Conservation (phyloP, 2,113 vertebrate species). For the Hippocampus barbouri region DNA sequence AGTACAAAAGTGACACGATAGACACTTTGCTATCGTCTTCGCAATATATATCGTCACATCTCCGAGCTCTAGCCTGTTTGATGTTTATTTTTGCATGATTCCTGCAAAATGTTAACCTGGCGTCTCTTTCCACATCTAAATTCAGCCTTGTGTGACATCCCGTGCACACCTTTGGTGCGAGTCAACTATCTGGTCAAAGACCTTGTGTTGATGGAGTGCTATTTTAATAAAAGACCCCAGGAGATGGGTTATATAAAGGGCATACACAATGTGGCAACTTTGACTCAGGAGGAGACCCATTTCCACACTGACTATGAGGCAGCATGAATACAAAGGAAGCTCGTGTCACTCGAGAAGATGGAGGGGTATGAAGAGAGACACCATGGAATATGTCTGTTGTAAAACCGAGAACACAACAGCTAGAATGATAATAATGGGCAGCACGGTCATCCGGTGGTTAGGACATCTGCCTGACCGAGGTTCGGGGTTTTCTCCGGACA, state of each 20-base stretch:
- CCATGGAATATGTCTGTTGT: background rate
- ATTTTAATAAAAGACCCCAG: constrained; percentile 6
- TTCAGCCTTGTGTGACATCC: background rate
- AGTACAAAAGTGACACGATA: too few species aligned
- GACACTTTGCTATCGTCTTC: too few species aligned
- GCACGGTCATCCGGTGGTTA: too few species aligned
- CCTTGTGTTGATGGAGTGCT: constrained; percentile 2
- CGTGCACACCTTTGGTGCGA: background rate
- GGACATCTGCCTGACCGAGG: too few species aligned
- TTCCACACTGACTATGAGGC: constrained; percentile 3
- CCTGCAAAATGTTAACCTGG: background rate
- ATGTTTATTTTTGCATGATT: background rate
- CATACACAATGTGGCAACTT: background rate
- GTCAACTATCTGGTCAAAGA: background rate
- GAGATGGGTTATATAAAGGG: constrained; percentile 9
- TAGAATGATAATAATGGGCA: too few species aligned
- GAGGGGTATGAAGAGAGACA: background rate
- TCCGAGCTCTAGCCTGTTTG: background rate
- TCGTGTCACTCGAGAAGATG: background rate
- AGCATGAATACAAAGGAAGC: constrained; percentile 1
- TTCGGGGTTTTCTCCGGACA: too few species aligned
- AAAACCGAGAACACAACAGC: too few species aligned
- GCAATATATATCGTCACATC: too few species aligned
- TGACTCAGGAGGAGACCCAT: background rate
- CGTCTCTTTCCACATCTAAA: background rate